Evolutionary conservation across 2,797 vertebrate genomes (phyloP), one percentile per base, ranked within the genome.

Genomic region (Oreonectes daqikongensis): DNA sequence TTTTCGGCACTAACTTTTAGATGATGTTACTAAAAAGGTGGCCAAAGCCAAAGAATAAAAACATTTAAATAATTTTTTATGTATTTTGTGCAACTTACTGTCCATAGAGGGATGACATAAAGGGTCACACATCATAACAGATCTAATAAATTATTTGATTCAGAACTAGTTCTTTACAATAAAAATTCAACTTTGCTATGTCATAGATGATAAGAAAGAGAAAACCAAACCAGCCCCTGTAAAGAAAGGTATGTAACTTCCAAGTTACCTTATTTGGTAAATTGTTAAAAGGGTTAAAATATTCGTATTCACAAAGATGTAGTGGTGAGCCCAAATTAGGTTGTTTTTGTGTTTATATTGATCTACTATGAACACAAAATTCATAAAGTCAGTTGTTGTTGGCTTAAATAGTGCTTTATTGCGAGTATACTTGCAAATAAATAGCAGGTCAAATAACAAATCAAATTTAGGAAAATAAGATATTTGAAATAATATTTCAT

Each of bases 241-340:
- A 35, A 68, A 63, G 64, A 81, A 81, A 73, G 69, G 79, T 77
- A 53, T n/a, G 18, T 50, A 50, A 46, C 40, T 40, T 14, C 10
- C 14, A 5, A 15, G 3, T 1, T 46, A 2, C 40, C 32, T 35
- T 35, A 12, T 11, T 42, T 14, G 40, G 40, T 11, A 10, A 14
- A 8, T 42, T 42, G 40, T 42, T 9, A 8, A 35, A 35, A 35
- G 32, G 32, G 32, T 35, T 1, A 35, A 42, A 14, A 42, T 42
- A 42, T 42, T 42, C 2, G 2, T 42, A 42, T 42, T 42, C 12
- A 14, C 3, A 42, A 12, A 42, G 10, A 2, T 42, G 10, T 14
- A 11, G 40, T 11, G 32, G 11, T 3, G 10, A 42, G 40, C 40
- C 40, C 40, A 42, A 14, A 42, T 42, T 10, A 2, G 40, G 12